These are phyloP conservation scores for Rynchops niger DNA, from an alignment of 2,113 vertebrate species.

Conservation along the genomic window DNA sequence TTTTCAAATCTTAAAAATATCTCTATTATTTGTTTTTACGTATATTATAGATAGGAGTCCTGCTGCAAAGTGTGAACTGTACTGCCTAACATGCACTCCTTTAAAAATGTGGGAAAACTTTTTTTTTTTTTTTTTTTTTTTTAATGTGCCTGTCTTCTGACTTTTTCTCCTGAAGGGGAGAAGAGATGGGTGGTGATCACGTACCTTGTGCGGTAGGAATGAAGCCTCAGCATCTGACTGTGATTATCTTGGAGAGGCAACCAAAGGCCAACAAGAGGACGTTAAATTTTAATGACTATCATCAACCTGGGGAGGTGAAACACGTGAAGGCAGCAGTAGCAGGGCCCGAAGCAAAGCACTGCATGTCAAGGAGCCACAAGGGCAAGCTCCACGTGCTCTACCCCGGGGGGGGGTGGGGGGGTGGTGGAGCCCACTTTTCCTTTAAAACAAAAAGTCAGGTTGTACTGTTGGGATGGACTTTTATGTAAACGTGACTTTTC, in stretches of 20 bases:
- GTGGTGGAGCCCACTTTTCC: background rate
- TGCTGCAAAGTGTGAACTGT: background rate
- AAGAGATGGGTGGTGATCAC: background rate
- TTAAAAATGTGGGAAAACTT: background rate
- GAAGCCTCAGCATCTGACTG: background rate
- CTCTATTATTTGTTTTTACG: rapidly evolving
- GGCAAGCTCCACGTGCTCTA: background rate
- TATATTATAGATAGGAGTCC: background rate
- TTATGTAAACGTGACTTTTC: background rate
- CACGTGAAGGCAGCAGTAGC: rapidly evolving
- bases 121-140: background rate
- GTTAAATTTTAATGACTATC: background rate
- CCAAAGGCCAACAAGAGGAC: background rate
- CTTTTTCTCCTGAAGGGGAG: background rate
- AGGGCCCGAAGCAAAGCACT: background rate
- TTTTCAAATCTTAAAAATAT: background rate
- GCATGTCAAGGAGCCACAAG: rapidly evolving
- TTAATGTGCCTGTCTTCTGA: background rate
- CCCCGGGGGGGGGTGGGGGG: too few species aligned
- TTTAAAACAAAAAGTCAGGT: background rate
- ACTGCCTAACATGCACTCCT: background rate
- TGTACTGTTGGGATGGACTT: background rate
- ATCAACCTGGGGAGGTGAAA: background rate
- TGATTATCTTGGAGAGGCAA: background rate
- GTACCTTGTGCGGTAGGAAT: background rate